Evolutionary conservation across 2,113 vertebrate species (phyloP).

Genomic region (Ibidorhyncha struthersii): DNA sequence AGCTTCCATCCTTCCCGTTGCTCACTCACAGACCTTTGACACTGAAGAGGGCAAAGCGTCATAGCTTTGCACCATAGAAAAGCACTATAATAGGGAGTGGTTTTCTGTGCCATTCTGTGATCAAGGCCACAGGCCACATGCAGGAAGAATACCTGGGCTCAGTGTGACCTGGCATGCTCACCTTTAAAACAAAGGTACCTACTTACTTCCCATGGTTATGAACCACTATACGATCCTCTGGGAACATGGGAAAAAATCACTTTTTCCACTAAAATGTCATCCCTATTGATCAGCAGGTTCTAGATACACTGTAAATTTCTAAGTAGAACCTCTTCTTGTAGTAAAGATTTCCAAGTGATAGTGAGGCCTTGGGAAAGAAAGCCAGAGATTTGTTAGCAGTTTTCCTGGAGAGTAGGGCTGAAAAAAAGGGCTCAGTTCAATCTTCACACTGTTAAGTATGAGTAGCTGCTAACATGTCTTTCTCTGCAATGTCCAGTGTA

Average conservation of each 20-base stretch:
- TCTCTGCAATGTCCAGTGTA: constrained; percentile 51
- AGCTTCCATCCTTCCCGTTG: neutral
- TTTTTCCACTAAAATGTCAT: neutral
- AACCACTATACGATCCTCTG: neutral
- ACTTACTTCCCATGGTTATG: neutral
- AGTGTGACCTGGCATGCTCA: neutral
- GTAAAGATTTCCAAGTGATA: neutral
- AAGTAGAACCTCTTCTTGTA: neutral
- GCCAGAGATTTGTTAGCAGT: neutral
- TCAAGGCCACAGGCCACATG: neutral
- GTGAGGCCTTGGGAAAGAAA: neutral
- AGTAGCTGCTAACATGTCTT: neutral
- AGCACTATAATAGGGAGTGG: neutral
- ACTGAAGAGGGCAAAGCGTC: neutral
- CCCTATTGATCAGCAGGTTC: neutral
- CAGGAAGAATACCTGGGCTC: neutral
- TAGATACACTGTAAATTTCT: neutral
- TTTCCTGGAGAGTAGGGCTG: neutral
- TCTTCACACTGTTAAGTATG: neutral
- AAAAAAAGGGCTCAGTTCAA: neutral
- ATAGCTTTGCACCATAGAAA: neutral
- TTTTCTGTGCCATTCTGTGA: neutral
- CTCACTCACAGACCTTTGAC: neutral
- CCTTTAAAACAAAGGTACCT: neutral
- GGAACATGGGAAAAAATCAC: neutral